Conservation (phyloP, 2,113 vertebrate genomes). For the Lonchura striata region DNA sequence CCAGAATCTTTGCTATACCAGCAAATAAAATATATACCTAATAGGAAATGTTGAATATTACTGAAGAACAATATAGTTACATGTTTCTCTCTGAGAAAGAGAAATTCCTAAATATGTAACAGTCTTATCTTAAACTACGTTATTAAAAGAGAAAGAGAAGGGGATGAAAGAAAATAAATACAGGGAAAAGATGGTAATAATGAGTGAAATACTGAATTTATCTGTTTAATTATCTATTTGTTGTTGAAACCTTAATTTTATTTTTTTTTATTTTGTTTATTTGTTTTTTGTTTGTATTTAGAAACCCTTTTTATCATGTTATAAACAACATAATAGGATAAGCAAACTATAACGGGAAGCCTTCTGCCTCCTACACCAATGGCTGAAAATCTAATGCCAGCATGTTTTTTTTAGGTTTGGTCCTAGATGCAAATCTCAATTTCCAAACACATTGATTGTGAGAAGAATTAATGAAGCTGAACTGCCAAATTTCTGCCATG, state of each 20-base stretch:
- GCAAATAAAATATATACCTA: not conserved
- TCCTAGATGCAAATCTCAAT: not conserved
- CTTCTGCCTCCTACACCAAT: accelerated
- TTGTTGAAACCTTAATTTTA: not conserved
- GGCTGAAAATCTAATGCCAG: not conserved
- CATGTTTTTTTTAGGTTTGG: not conserved
- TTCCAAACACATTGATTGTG: not conserved
- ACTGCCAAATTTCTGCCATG: not conserved
- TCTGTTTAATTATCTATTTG: not conserved
- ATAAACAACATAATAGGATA: accelerated
- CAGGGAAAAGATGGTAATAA: not conserved
- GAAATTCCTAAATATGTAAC: not conserved
- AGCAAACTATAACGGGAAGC: not conserved
- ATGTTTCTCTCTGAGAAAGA: not conserved
- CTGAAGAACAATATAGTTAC: not conserved
- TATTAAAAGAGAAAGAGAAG: not conserved
- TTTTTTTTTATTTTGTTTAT: not conserved
- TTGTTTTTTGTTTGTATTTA: not conserved
- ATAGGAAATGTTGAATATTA: not conserved
- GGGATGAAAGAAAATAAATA: not conserved
- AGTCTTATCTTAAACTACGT: not conserved
- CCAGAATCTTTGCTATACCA: not conserved
- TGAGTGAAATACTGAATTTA: not conserved
- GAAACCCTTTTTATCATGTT: not conserved
- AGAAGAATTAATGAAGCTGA: not conserved